Percentiles rank a stretch among this genome's conserved stretches.
These are phyloP conservation scores for Coelopa frigida DNA, from an alignment of 1,140 invertebrate genomes.

Conservation along the genomic window DNA sequence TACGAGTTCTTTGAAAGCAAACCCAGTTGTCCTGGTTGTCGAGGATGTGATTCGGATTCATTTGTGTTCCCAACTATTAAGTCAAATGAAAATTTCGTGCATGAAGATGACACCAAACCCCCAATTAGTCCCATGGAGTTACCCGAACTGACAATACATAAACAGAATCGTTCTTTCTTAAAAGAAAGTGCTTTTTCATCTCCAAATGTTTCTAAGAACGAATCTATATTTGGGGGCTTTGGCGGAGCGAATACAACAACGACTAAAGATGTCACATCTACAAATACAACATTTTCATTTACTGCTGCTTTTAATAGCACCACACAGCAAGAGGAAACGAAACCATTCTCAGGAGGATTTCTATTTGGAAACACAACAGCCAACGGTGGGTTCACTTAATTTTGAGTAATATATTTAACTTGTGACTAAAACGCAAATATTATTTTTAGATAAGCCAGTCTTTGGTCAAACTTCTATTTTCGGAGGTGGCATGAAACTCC, in stretches of 20 bases:
- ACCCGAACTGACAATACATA: slow-evolving; percentile 14
- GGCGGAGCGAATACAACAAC: slow-evolving; percentile 8
- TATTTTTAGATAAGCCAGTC: no score
- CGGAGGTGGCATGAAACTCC: no score
- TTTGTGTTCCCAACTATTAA: slow-evolving; percentile 19
- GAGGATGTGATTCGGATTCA: slow-evolving; percentile 57
- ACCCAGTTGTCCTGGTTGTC: slow-evolving; percentile 61
- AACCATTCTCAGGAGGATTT: slow-evolving; percentile 16
- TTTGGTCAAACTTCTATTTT: no score
- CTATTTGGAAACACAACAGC: slow-evolving; percentile 9
- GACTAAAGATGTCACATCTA: neutral
- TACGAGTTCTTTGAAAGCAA: slow-evolving; percentile 7
- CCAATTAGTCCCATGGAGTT: slow-evolving; percentile 15
- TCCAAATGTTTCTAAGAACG: neutral
- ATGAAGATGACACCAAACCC: neutral
- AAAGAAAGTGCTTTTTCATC: slow-evolving; percentile 26
- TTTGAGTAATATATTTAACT: no score
- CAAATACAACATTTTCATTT: slow-evolving; percentile 20
- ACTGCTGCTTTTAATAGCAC: slow-evolving; percentile 17
- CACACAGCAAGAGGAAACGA: slow-evolving; percentile 13
- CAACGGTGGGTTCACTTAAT: no score
- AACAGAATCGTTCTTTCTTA: slow-evolving; percentile 15
- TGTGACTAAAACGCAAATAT: no score
- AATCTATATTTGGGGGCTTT: slow-evolving; percentile 11
- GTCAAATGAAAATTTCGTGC: neutral